Evolutionary conservation across 2,797 vertebrate species (phyloP), one percentile per base, ranked within the genome.

Genomic region (Phalanger gymnotis): DNA sequence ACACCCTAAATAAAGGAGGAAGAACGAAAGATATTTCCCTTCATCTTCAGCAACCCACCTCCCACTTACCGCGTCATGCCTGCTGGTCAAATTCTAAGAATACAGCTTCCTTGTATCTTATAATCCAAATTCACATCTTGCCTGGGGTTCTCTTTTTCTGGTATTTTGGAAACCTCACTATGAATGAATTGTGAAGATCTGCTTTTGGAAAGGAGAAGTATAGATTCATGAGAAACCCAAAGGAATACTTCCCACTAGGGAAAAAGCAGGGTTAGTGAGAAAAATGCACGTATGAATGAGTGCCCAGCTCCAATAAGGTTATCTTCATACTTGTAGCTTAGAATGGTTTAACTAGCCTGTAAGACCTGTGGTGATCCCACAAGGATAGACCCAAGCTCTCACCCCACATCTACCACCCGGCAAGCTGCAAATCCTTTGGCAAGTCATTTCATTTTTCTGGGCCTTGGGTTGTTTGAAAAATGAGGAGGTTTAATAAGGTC

Each of bases 141-240:
- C 30, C 92, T 87, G 91, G 90, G 91, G 90, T 94, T 87, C 54
- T 54, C 66, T 40, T 34, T 90, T 66, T 53, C 81, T 52, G 53
- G 30, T 16, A 30, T 91, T 91, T 34, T 87, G 47, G 91, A 94
- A 54, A 93, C 91, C 66, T 57, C 90, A 81, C 73, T 10, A 89
- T 92, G 55, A 58, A 54, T 40, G 61, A 89, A 40, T 19, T 93
- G 96, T 81, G 90, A 55, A 91, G 90, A 53, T 53, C 91, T 66
- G n/a, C 47, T 31, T 66, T 52, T 0, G 19, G 54, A 92, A 96
- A 87, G 56, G 30, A 95, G 95, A 92, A 96, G 81, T 93, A 31
- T 51, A 11, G 94, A 54, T 54, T 22, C 90, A 47, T n/a, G 53
- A 53, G 53, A 6, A 2, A 28, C 53, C 40, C 40, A 12, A 61